A percentile compares a stretch with the other conserved stretches of the same genome.
Conservation (phyloP, 2,888 invertebrate species). For the Aethes cnicana region DNA sequence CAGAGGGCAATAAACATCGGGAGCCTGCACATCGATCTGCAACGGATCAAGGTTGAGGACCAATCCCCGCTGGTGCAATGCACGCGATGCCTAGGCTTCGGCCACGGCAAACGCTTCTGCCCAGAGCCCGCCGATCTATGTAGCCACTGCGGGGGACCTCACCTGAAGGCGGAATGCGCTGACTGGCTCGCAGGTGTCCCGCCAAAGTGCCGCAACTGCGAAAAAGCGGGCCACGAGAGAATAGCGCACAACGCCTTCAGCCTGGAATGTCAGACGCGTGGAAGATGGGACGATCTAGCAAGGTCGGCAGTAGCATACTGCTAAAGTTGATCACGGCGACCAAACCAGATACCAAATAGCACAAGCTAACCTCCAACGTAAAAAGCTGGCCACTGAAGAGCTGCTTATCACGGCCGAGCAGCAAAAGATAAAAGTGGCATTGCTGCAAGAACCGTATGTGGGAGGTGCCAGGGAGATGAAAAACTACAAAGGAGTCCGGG, state of each 20-base stretch:
- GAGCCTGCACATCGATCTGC: constrained; percentile 15
- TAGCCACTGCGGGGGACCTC: constrained; percentile 29
- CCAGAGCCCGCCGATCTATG: constrained; percentile 18
- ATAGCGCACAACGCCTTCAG: no score
- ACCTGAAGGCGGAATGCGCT: constrained; percentile 2
- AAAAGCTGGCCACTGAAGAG: no score
- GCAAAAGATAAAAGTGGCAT: constrained; percentile 2
- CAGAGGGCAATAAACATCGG: neutral
- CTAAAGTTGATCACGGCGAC: no score
- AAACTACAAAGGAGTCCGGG: neutral
- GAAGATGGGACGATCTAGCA: no score
- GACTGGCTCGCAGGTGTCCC: neutral
- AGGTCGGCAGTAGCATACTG: no score
- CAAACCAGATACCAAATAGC: no score
- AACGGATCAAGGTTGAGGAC: constrained; percentile 21
- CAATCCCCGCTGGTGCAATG: constrained; percentile 34
- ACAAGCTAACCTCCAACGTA: no score
- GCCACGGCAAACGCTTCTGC: constrained; percentile 25
- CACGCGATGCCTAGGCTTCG: constrained; percentile 28
- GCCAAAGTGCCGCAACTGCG: no score
- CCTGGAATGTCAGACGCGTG: no score
- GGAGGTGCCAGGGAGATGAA: neutral
- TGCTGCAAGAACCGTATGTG: constrained; percentile 30
- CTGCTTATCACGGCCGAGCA: constrained; percentile 9
- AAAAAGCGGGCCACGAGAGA: no score